phyloP scores from a whole-genome alignment of 2,797 vertebrate species.

The Botia kubotai region DNA sequence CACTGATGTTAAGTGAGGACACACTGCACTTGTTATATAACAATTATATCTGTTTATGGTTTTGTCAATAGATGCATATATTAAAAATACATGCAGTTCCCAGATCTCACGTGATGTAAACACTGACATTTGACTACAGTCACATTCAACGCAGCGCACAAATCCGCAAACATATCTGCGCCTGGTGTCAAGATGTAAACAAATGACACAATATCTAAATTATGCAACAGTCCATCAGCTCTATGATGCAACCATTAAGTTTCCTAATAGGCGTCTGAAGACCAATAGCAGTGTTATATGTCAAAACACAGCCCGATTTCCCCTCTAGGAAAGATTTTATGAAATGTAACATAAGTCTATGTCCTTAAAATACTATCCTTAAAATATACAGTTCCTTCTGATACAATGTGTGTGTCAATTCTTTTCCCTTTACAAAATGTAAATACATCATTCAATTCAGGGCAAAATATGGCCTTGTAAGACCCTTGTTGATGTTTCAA shows the following conservation, averaged over 20 bases:
- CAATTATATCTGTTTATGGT: too few species aligned
- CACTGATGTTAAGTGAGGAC: slow-evolving; percentile 2
- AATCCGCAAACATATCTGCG: background rate
- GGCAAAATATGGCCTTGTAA: background rate
- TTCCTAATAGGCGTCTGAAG: background rate
- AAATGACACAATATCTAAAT: slow-evolving; percentile 30
- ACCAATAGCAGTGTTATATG: background rate
- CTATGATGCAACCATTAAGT: background rate
- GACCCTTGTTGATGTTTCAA: slow-evolving; percentile 5
- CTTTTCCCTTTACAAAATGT: too few species aligned
- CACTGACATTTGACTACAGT: background rate
- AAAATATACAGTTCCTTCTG: too few species aligned
- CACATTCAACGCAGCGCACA: background rate
- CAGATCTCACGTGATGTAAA: too few species aligned
- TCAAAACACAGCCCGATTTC: background rate
- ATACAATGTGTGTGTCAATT: too few species aligned
- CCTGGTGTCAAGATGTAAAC: slow-evolving; percentile 25
- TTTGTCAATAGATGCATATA: too few species aligned
- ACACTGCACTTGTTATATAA: too few species aligned
- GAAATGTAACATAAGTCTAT: background rate
- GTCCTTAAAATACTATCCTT: background rate
- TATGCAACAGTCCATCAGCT: background rate
- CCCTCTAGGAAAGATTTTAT: background rate
- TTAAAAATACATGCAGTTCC: too few species aligned
- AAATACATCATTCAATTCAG: too few species aligned